Percentiles rank a stretch among this genome's conserved stretches.
These are phyloP conservation scores for Oxyteleia sp. DNA, from an alignment of 2,888 invertebrate species.

Conservation along the genomic window DNA sequence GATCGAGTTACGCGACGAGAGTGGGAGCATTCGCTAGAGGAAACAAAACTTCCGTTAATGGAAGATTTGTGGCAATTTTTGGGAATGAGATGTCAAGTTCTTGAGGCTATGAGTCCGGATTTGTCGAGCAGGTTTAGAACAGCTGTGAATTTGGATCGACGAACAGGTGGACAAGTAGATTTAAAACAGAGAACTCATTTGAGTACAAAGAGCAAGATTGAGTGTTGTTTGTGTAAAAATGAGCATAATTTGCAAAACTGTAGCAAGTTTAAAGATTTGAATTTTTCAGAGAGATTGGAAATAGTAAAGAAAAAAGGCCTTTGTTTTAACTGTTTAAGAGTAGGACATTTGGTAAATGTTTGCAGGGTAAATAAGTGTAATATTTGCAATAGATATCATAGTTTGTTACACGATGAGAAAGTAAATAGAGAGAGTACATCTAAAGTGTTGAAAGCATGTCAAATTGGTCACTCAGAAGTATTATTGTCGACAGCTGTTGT, in stretches of 20 bases:
- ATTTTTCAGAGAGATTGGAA: not conserved
- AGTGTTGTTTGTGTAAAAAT: no score
- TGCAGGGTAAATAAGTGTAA: constrained; percentile 8
- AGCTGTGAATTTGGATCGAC: no score
- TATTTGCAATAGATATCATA: constrained; percentile 16
- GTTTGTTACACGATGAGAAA: no score
- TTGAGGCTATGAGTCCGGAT: constrained; percentile 10
- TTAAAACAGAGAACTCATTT: not conserved
- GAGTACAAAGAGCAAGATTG: not conserved
- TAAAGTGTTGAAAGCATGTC: not conserved
- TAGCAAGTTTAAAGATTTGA: constrained; percentile 28
- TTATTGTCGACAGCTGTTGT: not conserved
- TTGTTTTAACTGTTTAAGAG: constrained; percentile 42
- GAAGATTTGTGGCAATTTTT: constrained; percentile 35
- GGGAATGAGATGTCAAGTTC: constrained; percentile 21
- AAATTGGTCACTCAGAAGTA: not conserved
- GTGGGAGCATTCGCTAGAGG: constrained; percentile 32
- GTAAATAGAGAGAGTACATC: no score
- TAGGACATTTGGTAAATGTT: constrained; percentile 5
- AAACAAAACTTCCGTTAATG: constrained; percentile 9
- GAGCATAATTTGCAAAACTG: constrained; percentile 35
- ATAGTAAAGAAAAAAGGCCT: constrained; percentile 16
- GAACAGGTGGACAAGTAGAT: no score
- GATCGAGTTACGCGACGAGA: constrained; percentile 36
- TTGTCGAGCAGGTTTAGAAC: no score